phyloP scores from a whole-genome alignment of 1,140 invertebrate species.

The Sinonovacula constricta region DNA sequence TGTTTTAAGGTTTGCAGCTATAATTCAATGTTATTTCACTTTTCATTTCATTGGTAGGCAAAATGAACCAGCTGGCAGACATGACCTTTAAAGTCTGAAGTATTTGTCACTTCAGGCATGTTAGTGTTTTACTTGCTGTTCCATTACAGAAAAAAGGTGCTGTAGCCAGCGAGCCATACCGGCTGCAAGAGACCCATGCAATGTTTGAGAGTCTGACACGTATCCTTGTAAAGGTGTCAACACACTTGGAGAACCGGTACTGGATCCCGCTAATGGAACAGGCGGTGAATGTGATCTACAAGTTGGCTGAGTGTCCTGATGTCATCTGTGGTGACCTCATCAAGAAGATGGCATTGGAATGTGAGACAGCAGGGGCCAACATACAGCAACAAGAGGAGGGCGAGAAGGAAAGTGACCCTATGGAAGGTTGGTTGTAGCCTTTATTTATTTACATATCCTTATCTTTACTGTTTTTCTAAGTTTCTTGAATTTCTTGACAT shows the following conservation, averaged over 20 bases:
- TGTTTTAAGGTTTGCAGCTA: too few relatives aligned
- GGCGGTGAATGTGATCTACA: slow-evolving; percentile 83
- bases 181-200: slow-evolving; percentile 80
- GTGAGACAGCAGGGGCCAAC: slow-evolving; percentile 29
- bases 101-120: too few relatives aligned
- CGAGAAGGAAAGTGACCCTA: slow-evolving; percentile 8
- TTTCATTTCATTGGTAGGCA: too few relatives aligned
- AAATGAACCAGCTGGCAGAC: too few relatives aligned
- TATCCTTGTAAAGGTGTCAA: slow-evolving; percentile 77
- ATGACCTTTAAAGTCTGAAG: too few relatives aligned
- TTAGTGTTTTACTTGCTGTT: too few relatives aligned
- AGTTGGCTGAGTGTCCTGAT: slow-evolving; percentile 80
- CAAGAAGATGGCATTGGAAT: slow-evolving; percentile 59
- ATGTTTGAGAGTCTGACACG: slow-evolving; percentile 80
- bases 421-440: too few relatives aligned
- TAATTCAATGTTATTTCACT: too few relatives aligned
- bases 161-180: slow-evolving; percentile 69
- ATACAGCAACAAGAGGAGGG: slow-evolving; percentile 9
- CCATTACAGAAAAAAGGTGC: slow-evolving; percentile 64
- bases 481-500: too few relatives aligned
- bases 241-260: slow-evolving; percentile 76
- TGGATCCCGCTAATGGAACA: slow-evolving; percentile 83
- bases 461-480: too few relatives aligned
- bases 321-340: slow-evolving; percentile 77
- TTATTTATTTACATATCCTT: too few relatives aligned